Conservation (phyloP, 2,888 invertebrate genomes). For the Cosmia pyralina region DNA sequence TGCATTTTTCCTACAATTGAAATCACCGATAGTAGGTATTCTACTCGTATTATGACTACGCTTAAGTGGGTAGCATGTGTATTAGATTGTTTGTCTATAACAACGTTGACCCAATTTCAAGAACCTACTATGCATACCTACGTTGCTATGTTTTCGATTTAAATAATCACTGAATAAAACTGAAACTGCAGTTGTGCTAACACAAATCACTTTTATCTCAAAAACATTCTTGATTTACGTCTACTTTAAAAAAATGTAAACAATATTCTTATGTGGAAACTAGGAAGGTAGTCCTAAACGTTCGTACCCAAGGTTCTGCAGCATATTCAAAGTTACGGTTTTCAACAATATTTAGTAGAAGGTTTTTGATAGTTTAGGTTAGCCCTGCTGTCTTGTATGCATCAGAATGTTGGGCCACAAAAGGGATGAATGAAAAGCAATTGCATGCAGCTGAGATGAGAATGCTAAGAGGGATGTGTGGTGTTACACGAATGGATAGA, state of each 20-base stretch:
- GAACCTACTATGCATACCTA: conserved; percentile 2
- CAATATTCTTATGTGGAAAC: conserved; percentile 30
- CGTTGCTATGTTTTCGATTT: conserved; percentile 32
- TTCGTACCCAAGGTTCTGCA: not conserved
- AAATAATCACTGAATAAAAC: conserved; percentile 21
- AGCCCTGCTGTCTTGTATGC: no score
- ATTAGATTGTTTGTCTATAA: conserved; percentile 1
- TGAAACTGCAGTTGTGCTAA: conserved; percentile 21
- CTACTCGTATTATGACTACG: no score
- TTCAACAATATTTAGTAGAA: conserved; percentile 1
- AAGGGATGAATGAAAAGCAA: no score
- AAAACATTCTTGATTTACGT: conserved; percentile 49
- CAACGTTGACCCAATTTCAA: conserved; percentile 20
- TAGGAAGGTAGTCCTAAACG: not conserved
- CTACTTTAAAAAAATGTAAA: conserved; percentile 31
- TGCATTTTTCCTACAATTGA: no score
- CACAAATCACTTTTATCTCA: conserved; percentile 48
- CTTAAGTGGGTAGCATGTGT: no score
- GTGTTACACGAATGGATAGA: no score
- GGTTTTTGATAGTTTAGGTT: no score
- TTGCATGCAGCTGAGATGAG: no score
- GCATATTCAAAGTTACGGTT: not conserved
- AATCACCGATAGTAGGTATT: no score
- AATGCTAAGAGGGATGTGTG: no score
- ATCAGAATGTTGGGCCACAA: no score